Percentiles rank a stretch among this genome's conserved stretches.
phyloP scores from a whole-genome alignment of 2,888 invertebrate species.

The Lasioglossum figueresi region DNA sequence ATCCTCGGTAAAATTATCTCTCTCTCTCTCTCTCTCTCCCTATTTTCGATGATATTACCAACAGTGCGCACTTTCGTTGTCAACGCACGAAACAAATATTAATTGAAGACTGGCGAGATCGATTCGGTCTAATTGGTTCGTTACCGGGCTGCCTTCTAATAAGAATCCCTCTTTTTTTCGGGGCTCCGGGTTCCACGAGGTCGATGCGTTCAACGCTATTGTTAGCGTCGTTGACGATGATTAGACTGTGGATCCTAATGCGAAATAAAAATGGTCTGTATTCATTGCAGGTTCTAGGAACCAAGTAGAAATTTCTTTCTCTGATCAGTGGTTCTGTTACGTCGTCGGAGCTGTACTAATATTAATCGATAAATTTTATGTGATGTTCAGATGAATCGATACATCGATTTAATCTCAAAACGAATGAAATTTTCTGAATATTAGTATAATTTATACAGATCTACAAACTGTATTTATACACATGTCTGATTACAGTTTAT shows the following conservation, averaged over 20 bases:
- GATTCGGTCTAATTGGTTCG: slow-evolving; percentile 4
- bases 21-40: neutral
- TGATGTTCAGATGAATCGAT: no score
- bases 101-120: slow-evolving; percentile 13
- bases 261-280: neutral
- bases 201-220: neutral
- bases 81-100: slow-evolving; percentile 2
- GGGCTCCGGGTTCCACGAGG: neutral
- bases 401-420: no score
- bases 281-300: no score
- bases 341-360: no score
- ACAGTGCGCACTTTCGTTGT: neutral
- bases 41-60: neutral
- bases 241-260: neutral
- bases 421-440: no score
- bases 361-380: no score
- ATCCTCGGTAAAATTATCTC: neutral
- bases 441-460: no score
- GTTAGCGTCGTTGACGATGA: neutral
- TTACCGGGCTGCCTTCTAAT: neutral
- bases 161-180: neutral
- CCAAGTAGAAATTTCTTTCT: no score
- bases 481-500: no score
- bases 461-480: no score
- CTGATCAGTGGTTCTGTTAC: no score